Base-by-base conservation (phyloP, 2,888 invertebrate species). In the Brachypterus glaber region DNA sequence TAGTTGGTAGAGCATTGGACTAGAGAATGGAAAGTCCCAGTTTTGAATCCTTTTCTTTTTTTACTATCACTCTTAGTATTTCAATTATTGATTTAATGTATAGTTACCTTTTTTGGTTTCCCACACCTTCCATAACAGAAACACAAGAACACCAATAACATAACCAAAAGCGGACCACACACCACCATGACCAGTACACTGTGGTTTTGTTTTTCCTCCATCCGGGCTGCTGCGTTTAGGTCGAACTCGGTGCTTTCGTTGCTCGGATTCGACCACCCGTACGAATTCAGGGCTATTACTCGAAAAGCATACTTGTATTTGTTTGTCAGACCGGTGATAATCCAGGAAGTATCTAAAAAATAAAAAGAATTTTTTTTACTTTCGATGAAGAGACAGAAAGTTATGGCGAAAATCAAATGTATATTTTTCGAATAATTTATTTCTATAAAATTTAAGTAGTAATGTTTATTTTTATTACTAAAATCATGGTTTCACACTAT, bases 201-300 rank as follows among this genome's bases (percentile, higher is more conserved):
- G 29, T 72, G 65, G 34, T 68, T 69, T 46, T 68, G 72, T 48
- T 69, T 70, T 37, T 71, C 71, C 0, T 71, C 69, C 21, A 70
- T 51, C 53, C 71, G 51, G 46, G 61, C 60, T 47, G 63, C 60
- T 41, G 60, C 57, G 15, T 50, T 59, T 11, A 73, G 57, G 55
- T 75, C 73, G 50, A 78, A 73, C 21, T 74, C 69, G 17, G 72
- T 71, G 48, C 82, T 86, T 33, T 73, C 66, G 46, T 72, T 66
- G 46, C 88, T 90, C 60, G 79, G 79, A 11, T 77, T 72, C 41
- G 91, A 85, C 78, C 85, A 87, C 14, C 92, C 92, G 61, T 83
- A 79, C 3, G 71, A 67, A 63, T 92, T 93, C 39, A 72, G 69
- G 0, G 91, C 89, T 43, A 80, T 76, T 32, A 88, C 87, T 7